A percentile compares a stretch with the other conserved stretches of the same genome.
phyloP scores from a whole-genome alignment of 2,113 vertebrate species.

The Rhabdornis inornatus region DNA sequence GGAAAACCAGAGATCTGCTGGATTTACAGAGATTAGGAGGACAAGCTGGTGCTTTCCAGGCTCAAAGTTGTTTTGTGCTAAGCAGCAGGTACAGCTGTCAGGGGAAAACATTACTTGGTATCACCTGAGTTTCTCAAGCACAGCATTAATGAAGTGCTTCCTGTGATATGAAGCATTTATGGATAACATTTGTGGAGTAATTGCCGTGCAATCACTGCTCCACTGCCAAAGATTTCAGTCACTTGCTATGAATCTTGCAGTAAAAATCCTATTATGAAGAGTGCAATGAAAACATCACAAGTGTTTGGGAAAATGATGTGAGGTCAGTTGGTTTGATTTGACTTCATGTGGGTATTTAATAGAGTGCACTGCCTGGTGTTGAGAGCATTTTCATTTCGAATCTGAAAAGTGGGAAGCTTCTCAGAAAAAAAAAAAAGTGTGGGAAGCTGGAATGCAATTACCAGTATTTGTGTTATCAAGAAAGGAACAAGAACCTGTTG shows the following conservation, averaged over 20 bases:
- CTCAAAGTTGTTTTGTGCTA: not conserved
- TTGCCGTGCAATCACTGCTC: constrained; percentile 22
- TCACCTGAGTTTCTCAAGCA: constrained; percentile 5
- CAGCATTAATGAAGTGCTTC: constrained; percentile 11
- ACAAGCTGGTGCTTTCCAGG: not conserved
- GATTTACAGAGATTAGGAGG: not conserved
- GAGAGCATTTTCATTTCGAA: not conserved
- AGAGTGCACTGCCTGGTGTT: not conserved
- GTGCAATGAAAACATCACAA: not conserved
- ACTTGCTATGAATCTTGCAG: constrained; percentile 2
- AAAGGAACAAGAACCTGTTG: not conserved
- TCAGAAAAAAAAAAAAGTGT: constrained; percentile 11
- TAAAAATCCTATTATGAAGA: constrained; percentile 2
- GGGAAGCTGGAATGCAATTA: not conserved
- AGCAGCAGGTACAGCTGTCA: constrained; percentile 29
- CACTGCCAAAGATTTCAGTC: constrained; percentile 36
- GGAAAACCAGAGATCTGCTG: not conserved
- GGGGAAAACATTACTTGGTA: constrained; percentile 21
- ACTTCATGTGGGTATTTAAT: not conserved
- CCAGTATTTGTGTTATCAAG: not conserved
- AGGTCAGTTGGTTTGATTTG: constrained; percentile 36
- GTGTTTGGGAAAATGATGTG: not conserved
- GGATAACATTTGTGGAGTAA: constrained; percentile 51
- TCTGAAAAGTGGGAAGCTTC: not conserved
- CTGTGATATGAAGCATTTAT: constrained; percentile 51